A percentile compares a stretch with the other conserved stretches of the same genome.
Evolutionary conservation across 2,888 invertebrate species (phyloP).

Genomic region (Gerris lacustris): DNA sequence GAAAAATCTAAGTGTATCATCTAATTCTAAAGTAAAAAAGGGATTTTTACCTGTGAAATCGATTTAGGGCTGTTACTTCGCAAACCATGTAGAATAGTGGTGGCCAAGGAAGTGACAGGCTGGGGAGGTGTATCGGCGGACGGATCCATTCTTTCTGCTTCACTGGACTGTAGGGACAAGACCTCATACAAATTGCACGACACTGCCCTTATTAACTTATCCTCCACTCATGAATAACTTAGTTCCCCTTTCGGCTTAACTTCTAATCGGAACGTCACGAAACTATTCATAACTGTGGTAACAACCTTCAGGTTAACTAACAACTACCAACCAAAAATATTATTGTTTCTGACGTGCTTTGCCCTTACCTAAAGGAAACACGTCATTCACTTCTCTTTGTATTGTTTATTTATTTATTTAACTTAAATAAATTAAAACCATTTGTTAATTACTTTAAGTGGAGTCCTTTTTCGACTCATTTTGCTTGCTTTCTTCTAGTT

Average conservation of each 20-base stretch:
- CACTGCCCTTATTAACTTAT: not conserved
- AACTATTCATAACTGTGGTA: not conserved
- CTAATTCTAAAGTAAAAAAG: not conserved
- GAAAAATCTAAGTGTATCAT: too few species aligned
- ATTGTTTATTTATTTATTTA: too few species aligned
- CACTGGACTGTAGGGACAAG: not conserved
- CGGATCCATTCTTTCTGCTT: not conserved
- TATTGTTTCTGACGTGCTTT: too few species aligned
- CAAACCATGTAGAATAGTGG: not conserved
- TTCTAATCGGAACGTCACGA: constrained; percentile 1
- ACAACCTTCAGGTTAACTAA: too few species aligned
- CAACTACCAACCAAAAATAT: too few species aligned
- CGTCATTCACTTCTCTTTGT: too few species aligned
- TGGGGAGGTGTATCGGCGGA: not conserved
- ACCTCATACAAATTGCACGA: not conserved
- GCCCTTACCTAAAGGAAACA: too few species aligned
- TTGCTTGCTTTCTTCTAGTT: too few species aligned
- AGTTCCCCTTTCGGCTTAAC: not conserved
- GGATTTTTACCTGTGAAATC: not conserved
- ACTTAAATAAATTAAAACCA: too few species aligned
- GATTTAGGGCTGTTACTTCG: not conserved
- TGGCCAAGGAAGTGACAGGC: not conserved
- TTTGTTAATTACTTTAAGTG: too few species aligned
- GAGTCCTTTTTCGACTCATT: too few species aligned
- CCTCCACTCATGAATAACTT: not conserved